Base-by-base conservation (phyloP, 2,888 invertebrate genomes). In the Meliscaeva auricollis region DNA sequence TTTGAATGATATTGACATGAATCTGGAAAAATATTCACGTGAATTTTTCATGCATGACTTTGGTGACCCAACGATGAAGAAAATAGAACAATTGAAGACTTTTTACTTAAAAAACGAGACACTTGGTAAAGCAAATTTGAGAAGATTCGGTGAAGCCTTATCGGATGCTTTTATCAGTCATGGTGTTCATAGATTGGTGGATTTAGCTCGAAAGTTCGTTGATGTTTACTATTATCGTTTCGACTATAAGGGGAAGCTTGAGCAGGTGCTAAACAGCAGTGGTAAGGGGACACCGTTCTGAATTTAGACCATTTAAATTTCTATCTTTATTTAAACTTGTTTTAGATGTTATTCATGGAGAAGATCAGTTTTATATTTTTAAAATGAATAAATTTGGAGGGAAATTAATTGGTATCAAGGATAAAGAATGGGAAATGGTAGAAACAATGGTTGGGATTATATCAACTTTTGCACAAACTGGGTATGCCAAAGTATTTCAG, bases 211-310 rank as follows among this genome's bases (percentile, higher is more conserved):
- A 0, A 90, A 92, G 1, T 91, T 93, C 66, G 93, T 93, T 0
- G 91, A 92, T 0, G 94, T 95, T 2, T 95, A 93, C 89, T 95
- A 94, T 89, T 94, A 94, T 88, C 91, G 93, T 82, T 94, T 94
- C 88, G 93, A 93, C 22, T 94, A 94, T 89, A 91, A 93, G 74
- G 95, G n/a, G n/a, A n/a, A n/a, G n/a, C n/a, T n/a, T 0, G 90
- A 90, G 11, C 93, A 93, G 0, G 91, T 92, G 8, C 87, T 87
- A n/a, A 30, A 9, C 3, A 8, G 7, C 17, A 48, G 64, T 35
- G 89, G 90, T 88, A 38, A 74, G 60, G 15, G 9, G 9, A 1
- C 0, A 32, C 1, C n/a, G n/a, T n/a, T n/a, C n/a, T n/a, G n/a
- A n/a, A n/a, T n/a, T n/a, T n/a, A n/a, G n/a, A n/a, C n/a, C n/a